phyloP scores from a whole-genome alignment of 1,140 invertebrate species.

The Anoplolepis gracilipes region DNA sequence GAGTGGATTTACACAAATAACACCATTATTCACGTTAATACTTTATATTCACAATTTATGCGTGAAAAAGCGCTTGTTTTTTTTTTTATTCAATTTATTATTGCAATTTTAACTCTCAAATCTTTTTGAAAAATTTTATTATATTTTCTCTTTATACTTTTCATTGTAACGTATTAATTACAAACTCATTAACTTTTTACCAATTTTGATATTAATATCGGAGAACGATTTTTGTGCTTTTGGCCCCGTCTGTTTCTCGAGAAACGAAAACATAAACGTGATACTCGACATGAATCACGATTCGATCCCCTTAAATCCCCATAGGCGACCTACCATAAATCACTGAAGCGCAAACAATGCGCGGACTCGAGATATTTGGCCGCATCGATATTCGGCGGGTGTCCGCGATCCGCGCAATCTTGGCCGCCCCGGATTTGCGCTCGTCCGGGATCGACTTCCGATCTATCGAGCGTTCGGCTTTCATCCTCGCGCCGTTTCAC shows the following conservation, averaged over 20 bases:
- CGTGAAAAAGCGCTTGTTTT: neutral
- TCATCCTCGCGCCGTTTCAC: neutral
- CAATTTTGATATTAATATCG: neutral
- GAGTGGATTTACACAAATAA: slow-evolving; percentile 13
- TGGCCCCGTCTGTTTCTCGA: neutral
- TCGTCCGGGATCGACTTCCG: slow-evolving; percentile 68
- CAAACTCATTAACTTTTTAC: neutral
- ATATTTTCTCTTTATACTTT: neutral
- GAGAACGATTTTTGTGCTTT: neutral
- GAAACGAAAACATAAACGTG: slow-evolving; percentile 1
- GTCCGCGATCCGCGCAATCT: slow-evolving; percentile 81
- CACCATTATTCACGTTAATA: neutral
- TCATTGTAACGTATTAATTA: neutral
- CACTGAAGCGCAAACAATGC: slow-evolving; percentile 86
- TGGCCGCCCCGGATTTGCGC: slow-evolving; percentile 84
- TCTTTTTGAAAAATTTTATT: neutral
- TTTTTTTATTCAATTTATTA: neutral
- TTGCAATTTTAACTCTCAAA: neutral
- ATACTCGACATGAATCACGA: slow-evolving; percentile 29
- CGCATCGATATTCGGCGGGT: slow-evolving; percentile 80
- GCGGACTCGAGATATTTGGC: slow-evolving; percentile 84
- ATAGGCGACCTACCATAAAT: slow-evolving; percentile 82
- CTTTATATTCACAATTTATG: neutral
- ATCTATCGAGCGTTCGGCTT: slow-evolving; percentile 39
- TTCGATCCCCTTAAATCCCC: slow-evolving; percentile 48